Base-by-base conservation (phyloP, 2,797 vertebrate species). In the Sorex maritimensis region DNA sequence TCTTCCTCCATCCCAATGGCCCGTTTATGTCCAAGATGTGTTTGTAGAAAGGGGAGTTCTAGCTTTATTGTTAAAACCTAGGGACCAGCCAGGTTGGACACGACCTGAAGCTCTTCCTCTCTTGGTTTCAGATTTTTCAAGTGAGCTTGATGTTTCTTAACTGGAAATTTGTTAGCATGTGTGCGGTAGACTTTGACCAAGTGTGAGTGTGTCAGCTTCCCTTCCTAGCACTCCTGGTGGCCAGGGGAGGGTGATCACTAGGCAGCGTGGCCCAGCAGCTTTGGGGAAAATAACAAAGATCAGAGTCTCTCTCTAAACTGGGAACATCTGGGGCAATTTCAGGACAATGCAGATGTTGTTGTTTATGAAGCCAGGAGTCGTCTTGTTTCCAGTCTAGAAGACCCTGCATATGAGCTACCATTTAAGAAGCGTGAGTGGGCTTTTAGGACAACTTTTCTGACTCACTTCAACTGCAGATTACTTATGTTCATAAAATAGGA, bases 401-500 rank as follows among this genome's bases (percentile, higher is more conserved):
- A n/a, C 91, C 86, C 80, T 81, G 13, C 73, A 41, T 17, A 34
- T 82, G 61, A 88, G 78, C 72, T 94, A 55, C 28, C 74, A 13
- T 63, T 68, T 49, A 61, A 81, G 72, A 84, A 75, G 78, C 65
- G 75, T 68, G 67, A 81, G 85, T 95, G 85, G 85, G 78, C 86
- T 89, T 94, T 52, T 30, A 73, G 46, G 75, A 86, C 55, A 58
- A 92, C 93, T 79, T 93, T 82, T 77, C 81, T 69, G 79, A 89
- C 86, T 92, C 83, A 49, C 72, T 86, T 93, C 75, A 61, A 49
- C 81, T 87, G 86, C 74, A 95, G 19, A 95, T 95, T 77, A 89
- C 89, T 94, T 86, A 81, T 84, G 90, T 87, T 96, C 92, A 93
- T 94, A 94, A 95, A 95, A 91, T 82, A 52, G 68, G 71, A 61